Base-by-base conservation (phyloP, 2,113 vertebrate species). In the Anguilla rostrata region DNA sequence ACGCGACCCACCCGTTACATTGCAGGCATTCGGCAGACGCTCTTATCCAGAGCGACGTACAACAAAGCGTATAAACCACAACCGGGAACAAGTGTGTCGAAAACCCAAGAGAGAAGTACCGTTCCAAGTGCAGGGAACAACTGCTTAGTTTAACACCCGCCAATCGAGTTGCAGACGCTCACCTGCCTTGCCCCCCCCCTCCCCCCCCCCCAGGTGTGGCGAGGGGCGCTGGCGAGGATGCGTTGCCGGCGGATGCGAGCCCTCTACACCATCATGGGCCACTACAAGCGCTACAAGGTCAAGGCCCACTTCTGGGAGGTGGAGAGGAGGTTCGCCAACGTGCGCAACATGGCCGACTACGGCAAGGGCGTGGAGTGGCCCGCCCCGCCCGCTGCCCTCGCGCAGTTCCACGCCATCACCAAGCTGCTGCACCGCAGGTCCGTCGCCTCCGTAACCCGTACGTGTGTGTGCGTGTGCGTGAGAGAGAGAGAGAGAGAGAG, bases 241-340 rank as follows among this genome's bases (percentile, higher is more conserved):
- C 93, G 92, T 2, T 98, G 96, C 90, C 92, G 93, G 0, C 86
- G 89, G 1, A 94, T 99, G 88, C 93, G 94, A 0, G 97, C 98
- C 0, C 83, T 96, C 87, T 98, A 97, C 87, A 29, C 93, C 90
- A 97, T 98, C 92, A 97, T 98, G 97, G 92, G 93, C n/a, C 94
- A 91, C 86, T 99, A 96, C 92, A 96, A 96, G 90, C 94, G 96
- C 83, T 96, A 97, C 95, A 99, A 98, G 91, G 96, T 98, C 84
- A 96, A 95, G 15, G 91, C 95, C 0, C 95, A 99, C 88, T 96
- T 98, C 94, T 90, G 92, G 57, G 97, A 98, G 91, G 94, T 99
- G 87, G 94, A 96, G 89, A 90, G 71, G 0, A 90, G 93, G 4
- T 99, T 99, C 84, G 91, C 96, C 80, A 93, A 89, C 0, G 96